Evolutionary conservation across 2,113 vertebrate species (phyloP), one percentile per base, ranked within the genome.

Genomic region (Cryptotis parvus): DNA sequence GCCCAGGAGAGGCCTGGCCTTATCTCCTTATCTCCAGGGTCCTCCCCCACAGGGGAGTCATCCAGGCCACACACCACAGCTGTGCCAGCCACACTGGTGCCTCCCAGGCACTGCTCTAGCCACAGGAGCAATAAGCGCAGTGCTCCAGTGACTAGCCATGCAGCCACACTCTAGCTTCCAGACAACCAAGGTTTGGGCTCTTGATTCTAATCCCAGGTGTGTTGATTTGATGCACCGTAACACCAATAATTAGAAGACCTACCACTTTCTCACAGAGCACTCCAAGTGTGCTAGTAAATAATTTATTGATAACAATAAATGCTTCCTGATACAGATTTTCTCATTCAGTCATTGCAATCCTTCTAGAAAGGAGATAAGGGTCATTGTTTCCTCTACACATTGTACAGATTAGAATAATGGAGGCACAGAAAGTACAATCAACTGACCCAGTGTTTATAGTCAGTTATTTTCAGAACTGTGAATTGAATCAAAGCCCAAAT

Each of bases 1-100:
- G 22, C 41, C 66, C 26, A 58, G 77, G 87, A 26, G 9, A 24
- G 31, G 61, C 55, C 39, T 31, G 52, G 78, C 65, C 70, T 95
- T 82, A 84, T 93, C 93, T 90, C 66, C 49, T 37, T 10, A 0
- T 65, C 63, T 65, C 63, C 27, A 9, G 27, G 8, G 63, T 7
- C 39, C 82, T 68, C 58, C 20, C 37, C 65, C 37, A 20, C 41
- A 22, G 12, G 31, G 70, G 78, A 92, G 77, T 90, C 91, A 88
- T 66, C 27, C 9, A 29, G 27, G 63, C 29, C 63, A 29, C 27
- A 8, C 63, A 65, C 63, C 31, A 29, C 63, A 31, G 27, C 26
- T 65, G 63, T 65, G 55, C 55, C 22, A 58, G 55, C 24, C 18
- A 58, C 22, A 58, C 22, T 5, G 20, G 18, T 24, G 55, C 55